phyloP scores from a whole-genome alignment of 1,140 invertebrate species.

The Drosophila elegans region DNA sequence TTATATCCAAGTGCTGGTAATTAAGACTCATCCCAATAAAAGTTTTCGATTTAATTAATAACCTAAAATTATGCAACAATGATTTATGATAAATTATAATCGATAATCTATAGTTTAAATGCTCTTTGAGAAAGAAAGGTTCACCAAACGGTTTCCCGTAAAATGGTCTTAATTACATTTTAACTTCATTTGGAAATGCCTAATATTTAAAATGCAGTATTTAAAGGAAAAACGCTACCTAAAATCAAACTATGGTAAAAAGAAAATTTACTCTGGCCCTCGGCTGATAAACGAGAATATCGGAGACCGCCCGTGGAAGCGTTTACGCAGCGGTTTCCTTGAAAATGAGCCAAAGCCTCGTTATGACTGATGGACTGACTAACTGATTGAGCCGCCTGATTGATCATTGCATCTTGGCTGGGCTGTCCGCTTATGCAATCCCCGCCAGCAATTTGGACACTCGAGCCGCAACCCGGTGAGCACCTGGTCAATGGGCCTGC shows the following conservation, averaged over 20 bases:
- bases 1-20: too few species aligned
- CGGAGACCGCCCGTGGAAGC: constrained; percentile 7
- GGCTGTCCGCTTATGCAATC: constrained; percentile 46
- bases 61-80: too few species aligned
- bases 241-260: neutral
- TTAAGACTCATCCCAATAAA: too few species aligned
- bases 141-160: neutral
- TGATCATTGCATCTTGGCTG: constrained; percentile 32
- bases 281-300: constrained; percentile 5
- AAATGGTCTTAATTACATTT: neutral
- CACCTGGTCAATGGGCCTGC: constrained; percentile 44
- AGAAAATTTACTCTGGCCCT: neutral
- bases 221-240: neutral
- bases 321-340: constrained; percentile 4
- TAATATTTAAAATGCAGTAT: neutral
- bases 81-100: too few species aligned
- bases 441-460: constrained; percentile 53
- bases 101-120: too few species aligned
- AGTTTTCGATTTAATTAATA: too few species aligned
- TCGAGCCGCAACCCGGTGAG: constrained; percentile 38
- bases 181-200: neutral
- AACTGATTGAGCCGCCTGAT: constrained; percentile 37
- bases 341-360: constrained; percentile 4
- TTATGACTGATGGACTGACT: constrained; percentile 45
- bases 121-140: neutral